Percentiles rank a stretch among this genome's conserved stretches.
Evolutionary conservation across 2,888 invertebrate genomes (phyloP).

Genomic region (Willowsia nigromaculata): DNA sequence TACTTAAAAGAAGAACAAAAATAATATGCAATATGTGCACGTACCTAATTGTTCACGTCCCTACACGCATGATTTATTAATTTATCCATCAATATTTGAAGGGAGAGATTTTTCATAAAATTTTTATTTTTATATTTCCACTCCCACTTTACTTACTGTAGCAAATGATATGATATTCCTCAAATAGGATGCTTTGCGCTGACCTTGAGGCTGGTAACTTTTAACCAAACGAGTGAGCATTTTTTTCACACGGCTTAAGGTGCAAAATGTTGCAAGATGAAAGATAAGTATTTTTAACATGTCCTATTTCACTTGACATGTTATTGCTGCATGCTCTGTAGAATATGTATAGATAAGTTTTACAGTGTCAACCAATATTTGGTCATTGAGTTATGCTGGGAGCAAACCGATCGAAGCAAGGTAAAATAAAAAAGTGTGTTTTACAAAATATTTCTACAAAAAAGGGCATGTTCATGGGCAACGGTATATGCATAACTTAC

Average conservation of each 20-base stretch:
- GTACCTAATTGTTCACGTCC: neutral
- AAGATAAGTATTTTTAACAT: conserved; percentile 22
- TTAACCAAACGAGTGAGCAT: conserved; percentile 26
- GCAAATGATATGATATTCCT: neutral
- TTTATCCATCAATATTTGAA: neutral
- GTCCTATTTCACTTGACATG: neutral
- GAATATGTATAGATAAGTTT: neutral
- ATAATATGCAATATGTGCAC: neutral
- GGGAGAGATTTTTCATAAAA: conserved; percentile 18
- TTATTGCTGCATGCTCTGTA: neutral
- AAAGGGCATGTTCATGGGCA: neutral
- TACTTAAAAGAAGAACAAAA: neutral
- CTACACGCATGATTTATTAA: neutral
- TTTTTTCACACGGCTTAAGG: conserved; percentile 49
- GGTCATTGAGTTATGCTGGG: neutral
- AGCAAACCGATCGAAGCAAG: neutral
- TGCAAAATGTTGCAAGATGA: neutral
- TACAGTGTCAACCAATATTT: neutral
- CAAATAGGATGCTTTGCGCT: conserved; percentile 37
- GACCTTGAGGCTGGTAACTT: conserved; percentile 55
- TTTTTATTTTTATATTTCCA: conserved; percentile 14
- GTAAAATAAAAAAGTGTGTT: neutral
- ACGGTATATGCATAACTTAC: no score
- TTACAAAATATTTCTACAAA: neutral
- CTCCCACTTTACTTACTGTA: conserved; percentile 42